Conservation (phyloP, 2,113 vertebrate species). For the Falco punctatus region DNA sequence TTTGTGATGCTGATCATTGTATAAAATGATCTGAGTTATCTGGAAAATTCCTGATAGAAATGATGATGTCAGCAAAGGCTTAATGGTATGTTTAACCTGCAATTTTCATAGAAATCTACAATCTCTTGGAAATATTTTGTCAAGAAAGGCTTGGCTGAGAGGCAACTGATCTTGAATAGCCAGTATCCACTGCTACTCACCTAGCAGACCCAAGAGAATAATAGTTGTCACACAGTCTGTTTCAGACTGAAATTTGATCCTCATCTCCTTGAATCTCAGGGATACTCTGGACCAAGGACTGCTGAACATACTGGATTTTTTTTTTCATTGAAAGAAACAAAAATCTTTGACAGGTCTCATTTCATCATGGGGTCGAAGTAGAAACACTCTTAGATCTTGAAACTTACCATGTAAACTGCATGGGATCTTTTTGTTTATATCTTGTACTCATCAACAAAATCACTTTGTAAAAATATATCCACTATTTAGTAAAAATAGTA, state of each 20-base stretch:
- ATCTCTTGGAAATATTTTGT: background rate
- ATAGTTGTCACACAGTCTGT: background rate
- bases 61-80: background rate
- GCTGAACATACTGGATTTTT: background rate
- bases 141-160: background rate
- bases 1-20: background rate
- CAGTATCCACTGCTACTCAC: background rate
- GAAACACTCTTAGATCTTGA: background rate
- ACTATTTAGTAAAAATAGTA: background rate
- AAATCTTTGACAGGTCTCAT: background rate
- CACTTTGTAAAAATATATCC: background rate
- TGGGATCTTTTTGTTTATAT: background rate
- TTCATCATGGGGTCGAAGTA: background rate
- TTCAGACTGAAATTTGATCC: background rate
- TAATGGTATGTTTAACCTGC: background rate
- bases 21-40: background rate
- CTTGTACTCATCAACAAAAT: background rate
- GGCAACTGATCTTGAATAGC: background rate
- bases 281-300: background rate
- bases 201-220: background rate
- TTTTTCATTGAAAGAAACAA: background rate
- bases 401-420: background rate
- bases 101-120: background rate
- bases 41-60: background rate
- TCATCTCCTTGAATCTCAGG: background rate